Conservation (phyloP, 1,140 invertebrate genomes). For the Apis dorsata region DNA sequence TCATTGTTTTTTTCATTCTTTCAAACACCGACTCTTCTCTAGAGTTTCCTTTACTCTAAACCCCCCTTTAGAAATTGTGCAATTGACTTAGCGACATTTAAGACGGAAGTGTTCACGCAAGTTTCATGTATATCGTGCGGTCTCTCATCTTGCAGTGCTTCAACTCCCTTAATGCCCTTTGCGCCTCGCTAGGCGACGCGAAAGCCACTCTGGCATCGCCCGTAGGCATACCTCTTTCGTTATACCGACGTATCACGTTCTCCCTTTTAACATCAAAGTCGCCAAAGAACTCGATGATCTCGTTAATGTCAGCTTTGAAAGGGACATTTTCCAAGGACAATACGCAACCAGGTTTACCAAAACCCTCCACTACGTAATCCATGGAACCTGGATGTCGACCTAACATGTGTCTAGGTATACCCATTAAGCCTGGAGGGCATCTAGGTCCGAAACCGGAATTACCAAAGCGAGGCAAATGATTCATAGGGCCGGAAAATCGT, state of each 20-base stretch:
- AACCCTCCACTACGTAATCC: constrained; percentile 82
- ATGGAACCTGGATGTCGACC: constrained; percentile 67
- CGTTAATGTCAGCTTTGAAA: constrained; percentile 90
- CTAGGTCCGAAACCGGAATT: constrained; percentile 71
- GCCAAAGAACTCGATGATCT: constrained; percentile 92
- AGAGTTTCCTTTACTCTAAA: too few species aligned
- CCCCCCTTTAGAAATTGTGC: background rate
- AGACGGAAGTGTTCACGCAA: constrained; percentile 66
- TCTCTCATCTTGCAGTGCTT: constrained; percentile 81
- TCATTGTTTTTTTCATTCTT: too few species aligned
- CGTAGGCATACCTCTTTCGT: constrained; percentile 91
- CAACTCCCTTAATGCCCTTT: constrained; percentile 85
- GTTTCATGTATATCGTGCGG: constrained; percentile 81
- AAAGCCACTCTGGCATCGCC: constrained; percentile 94
- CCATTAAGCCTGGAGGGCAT: constrained; percentile 74
- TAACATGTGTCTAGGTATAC: constrained; percentile 73
- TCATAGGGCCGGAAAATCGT: constrained; percentile 70
- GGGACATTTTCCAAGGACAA: constrained; percentile 92
- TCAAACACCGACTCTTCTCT: too few species aligned
- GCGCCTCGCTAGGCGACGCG: constrained; percentile 86
- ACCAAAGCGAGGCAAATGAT: constrained; percentile 71
- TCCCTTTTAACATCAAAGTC: constrained; percentile 87
- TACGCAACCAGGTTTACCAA: constrained; percentile 90
- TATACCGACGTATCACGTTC: constrained; percentile 90
- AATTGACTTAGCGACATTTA: background rate